Conservation (phyloP, 2,113 vertebrate species). For the Eurystomus gularis region DNA sequence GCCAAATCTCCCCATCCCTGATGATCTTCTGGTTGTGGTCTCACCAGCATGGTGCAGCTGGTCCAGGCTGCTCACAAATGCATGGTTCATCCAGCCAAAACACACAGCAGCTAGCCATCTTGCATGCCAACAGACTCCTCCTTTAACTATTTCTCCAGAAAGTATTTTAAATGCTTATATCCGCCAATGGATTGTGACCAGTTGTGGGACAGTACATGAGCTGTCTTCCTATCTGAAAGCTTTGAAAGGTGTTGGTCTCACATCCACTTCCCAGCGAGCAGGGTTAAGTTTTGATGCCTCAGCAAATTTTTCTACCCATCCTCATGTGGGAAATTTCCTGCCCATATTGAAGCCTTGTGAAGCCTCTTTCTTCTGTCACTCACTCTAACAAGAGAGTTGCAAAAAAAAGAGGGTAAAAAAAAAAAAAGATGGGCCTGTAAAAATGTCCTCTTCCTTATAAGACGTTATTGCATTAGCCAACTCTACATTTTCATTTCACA, state of each 20-base stretch:
- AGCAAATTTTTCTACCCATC: not conserved
- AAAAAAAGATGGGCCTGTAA: not conserved
- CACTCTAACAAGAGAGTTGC: not conserved
- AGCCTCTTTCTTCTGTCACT: not conserved
- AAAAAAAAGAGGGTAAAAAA: not conserved
- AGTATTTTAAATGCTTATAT: not conserved
- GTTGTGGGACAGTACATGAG: not conserved
- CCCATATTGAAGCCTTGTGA: not conserved
- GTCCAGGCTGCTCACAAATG: not conserved
- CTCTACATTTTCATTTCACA: constrained; percentile 50
- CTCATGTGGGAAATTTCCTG: constrained; percentile 39
- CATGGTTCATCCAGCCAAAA: not conserved
- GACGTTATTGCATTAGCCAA: constrained; percentile 28
- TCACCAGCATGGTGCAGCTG: not conserved
- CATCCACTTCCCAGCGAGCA: not conserved
- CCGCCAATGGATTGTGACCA: not conserved
- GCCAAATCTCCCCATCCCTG: not conserved
- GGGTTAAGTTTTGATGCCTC: not conserved
- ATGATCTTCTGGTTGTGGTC: not conserved
- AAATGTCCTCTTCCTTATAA: not conserved
- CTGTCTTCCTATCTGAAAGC: not conserved
- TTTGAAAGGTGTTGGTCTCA: constrained; percentile 38
- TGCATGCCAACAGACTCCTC: not conserved
- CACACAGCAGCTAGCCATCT: not conserved
- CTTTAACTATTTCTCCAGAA: not conserved